Evolutionary conservation across 2,888 invertebrate species (phyloP).

Genomic region (Octonoba sinensis): DNA sequence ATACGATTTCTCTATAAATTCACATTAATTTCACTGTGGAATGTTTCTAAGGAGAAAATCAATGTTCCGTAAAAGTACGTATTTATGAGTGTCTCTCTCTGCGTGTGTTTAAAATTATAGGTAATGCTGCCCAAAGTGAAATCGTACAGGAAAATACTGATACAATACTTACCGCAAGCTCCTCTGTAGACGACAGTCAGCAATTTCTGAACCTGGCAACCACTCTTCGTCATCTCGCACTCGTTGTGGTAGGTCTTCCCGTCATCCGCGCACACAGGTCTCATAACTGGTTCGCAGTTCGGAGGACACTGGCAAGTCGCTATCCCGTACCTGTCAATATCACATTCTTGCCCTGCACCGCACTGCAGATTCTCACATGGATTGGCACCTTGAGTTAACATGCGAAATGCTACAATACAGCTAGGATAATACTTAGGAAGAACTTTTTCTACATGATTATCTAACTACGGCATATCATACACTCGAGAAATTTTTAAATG

Average conservation of each 20-base stretch:
- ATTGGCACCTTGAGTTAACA: constrained; percentile 78
- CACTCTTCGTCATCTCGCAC: constrained; percentile 73
- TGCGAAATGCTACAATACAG: constrained; percentile 65
- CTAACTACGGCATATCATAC: constrained; percentile 52
- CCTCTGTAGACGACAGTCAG: constrained; percentile 77
- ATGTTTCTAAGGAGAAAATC: too few relatives aligned
- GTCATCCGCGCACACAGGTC: constrained; percentile 73
- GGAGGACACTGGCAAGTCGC: constrained; percentile 88
- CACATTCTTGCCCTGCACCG: constrained; percentile 83
- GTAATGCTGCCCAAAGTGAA: too few relatives aligned
- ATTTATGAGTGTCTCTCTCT: too few relatives aligned
- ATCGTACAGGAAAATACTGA: too few relatives aligned
- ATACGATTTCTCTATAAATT: too few relatives aligned
- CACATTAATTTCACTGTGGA: too few relatives aligned
- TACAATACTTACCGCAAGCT: constrained; percentile 76
- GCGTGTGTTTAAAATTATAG: too few relatives aligned
- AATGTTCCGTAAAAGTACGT: too few relatives aligned
- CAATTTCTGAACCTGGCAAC: constrained; percentile 73
- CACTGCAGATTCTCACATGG: constrained; percentile 86
- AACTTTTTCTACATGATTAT: constrained; percentile 7
- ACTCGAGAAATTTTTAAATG: neutral
- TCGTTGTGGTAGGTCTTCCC: constrained; percentile 74
- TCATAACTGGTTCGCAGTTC: constrained; percentile 77
- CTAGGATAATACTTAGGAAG: constrained; percentile 56
- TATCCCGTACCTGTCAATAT: constrained; percentile 83